Evolutionary conservation across 2,888 invertebrate genomes (phyloP).

Genomic region (Bellardia pandia): DNA sequence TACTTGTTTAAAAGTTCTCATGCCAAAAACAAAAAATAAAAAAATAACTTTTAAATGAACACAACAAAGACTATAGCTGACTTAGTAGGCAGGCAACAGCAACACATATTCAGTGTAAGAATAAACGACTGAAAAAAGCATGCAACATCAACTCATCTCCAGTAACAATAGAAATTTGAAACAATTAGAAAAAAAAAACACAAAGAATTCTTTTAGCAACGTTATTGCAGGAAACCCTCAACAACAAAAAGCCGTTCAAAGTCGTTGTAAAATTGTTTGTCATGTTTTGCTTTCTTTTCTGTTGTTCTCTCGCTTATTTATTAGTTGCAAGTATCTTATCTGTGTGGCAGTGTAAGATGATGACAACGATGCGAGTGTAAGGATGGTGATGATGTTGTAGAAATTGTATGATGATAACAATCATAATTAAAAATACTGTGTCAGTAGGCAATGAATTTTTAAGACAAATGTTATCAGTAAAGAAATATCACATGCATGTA

Average conservation of each 20-base stretch:
- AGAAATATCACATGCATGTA: neutral
- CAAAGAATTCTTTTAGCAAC: conserved; percentile 53
- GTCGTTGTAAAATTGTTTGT: neutral
- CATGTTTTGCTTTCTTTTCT: neutral
- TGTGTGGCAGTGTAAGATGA: conserved; percentile 1
- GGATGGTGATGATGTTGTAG: neutral
- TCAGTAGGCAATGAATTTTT: neutral
- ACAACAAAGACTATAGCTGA: neutral
- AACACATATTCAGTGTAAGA: conserved; percentile 14
- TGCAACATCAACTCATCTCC: conserved; percentile 25
- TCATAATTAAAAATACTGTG: neutral
- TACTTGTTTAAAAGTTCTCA: neutral
- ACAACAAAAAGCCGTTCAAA: conserved; percentile 1
- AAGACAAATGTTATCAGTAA: neutral
- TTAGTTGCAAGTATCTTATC: neutral
- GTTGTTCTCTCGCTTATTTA: neutral
- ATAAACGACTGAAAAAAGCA: conserved; percentile 22
- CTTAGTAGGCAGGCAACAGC: neutral
- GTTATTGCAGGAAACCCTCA: conserved; percentile 33
- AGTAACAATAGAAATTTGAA: conserved; percentile 63
- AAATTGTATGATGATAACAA: neutral
- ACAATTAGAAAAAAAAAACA: conserved; percentile 46
- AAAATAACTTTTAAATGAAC: neutral
- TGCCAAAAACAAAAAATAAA: conserved; percentile 33
- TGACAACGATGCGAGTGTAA: neutral